A percentile compares a stretch with the other conserved stretches of the same genome.
phyloP scores from a whole-genome alignment of 2,888 invertebrate genomes.

The Volucella zonaria region DNA sequence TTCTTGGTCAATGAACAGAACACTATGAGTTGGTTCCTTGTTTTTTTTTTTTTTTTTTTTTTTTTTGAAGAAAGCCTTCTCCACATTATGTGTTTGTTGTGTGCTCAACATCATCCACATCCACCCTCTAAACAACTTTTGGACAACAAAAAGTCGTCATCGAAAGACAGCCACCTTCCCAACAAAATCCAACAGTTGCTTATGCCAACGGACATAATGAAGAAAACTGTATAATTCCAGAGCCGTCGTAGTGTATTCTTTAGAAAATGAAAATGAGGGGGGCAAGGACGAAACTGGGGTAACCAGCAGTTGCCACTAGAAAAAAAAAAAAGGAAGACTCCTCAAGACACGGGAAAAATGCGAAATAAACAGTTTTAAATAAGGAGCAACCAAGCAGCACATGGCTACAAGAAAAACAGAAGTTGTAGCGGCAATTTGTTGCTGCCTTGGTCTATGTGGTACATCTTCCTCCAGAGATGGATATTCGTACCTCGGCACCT shows the following conservation, averaged over 20 bases:
- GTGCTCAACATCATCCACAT: conserved; percentile 36
- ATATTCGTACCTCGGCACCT: conserved; percentile 9
- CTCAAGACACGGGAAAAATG: conserved; percentile 35
- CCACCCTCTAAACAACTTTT: conserved; percentile 41
- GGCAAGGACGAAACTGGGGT: background rate
- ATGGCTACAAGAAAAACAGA: conserved; percentile 35
- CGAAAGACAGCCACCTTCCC: conserved; percentile 5
- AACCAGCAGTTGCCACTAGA: background rate
- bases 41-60: background rate
- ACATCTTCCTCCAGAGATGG: conserved; percentile 14
- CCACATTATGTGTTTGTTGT: conserved; percentile 21
- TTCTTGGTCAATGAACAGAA: conserved; percentile 45
- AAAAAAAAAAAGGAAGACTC: background rate
- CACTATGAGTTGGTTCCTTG: conserved; percentile 26
- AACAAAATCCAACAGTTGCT: conserved; percentile 34
- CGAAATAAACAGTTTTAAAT: conserved; percentile 66
- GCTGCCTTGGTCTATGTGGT: conserved; percentile 18
- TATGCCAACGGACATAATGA: conserved; percentile 63
- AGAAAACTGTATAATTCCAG: conserved; percentile 63
- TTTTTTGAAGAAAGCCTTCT: conserved; percentile 10
- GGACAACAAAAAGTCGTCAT: conserved; percentile 47
- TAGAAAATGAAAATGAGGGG: conserved; percentile 53
- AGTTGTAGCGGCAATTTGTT: conserved; percentile 47
- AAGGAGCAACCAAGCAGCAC: conserved; percentile 57
- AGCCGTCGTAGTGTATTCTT: conserved; percentile 57